Conservation (phyloP, 2,113 vertebrate species). For the Gobiocypris rarus region DNA sequence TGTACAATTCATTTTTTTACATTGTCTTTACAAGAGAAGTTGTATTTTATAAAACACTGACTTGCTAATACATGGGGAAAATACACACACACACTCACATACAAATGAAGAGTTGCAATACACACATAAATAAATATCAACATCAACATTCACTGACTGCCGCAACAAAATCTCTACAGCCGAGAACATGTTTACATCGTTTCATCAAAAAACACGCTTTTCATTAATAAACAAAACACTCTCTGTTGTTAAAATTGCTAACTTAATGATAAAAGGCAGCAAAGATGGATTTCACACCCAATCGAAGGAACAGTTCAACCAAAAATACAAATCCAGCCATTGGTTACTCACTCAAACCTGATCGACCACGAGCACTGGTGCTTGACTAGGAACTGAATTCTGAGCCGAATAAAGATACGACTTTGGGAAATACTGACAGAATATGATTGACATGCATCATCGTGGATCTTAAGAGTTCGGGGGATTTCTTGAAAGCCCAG, state of each 20-base stretch:
- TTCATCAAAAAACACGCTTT: constrained; percentile 68
- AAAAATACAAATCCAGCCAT: neutral
- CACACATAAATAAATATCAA: constrained; percentile 97
- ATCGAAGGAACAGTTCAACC: neutral
- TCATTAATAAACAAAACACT: constrained; percentile 80
- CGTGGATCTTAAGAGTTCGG: neutral
- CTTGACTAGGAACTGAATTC: too few relatives aligned
- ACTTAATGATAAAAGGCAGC: constrained; percentile 81
- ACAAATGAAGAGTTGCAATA: constrained; percentile 81
- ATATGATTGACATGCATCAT: too few relatives aligned
- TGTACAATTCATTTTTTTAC: constrained; percentile 85
- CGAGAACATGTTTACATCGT: constrained; percentile 78
- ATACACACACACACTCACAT: constrained; percentile 73
- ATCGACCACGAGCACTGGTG: neutral
- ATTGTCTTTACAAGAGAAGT: constrained; percentile 80
- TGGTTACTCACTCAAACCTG: neutral
- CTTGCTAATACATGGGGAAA: constrained; percentile 61
- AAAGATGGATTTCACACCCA: constrained; percentile 53
- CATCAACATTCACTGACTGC: constrained; percentile 78
- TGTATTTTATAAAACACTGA: constrained; percentile 79
- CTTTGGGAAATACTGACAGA: too few relatives aligned
- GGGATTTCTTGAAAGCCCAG: neutral
- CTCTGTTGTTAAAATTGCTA: constrained; percentile 84
- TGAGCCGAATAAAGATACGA: neutral
- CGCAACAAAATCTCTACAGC: constrained; percentile 84